These are phyloP conservation scores for Penaeus vannamei DNA, from an alignment of 1,140 invertebrate genomes.

Conservation along the genomic window DNA sequence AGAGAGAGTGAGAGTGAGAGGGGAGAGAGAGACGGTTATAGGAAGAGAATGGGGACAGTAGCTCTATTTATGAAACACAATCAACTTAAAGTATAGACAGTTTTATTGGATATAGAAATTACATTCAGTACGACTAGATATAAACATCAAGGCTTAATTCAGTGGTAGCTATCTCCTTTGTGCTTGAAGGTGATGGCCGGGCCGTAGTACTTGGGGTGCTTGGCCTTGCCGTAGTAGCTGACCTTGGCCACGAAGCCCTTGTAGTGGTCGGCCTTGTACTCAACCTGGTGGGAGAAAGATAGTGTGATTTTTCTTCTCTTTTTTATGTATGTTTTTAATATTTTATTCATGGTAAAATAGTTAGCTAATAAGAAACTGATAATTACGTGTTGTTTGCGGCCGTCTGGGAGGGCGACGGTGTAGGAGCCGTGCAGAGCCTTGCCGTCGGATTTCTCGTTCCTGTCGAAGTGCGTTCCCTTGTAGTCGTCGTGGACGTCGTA, in stretches of 20 bases:
- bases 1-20: too few species aligned
- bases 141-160: not conserved
- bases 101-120: too few species aligned
- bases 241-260: slow-evolving; percentile 56
- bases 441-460: slow-evolving; percentile 84
- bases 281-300: slow-evolving; percentile 21
- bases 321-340: too few species aligned
- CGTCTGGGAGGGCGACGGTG: not conserved
- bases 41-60: too few species aligned
- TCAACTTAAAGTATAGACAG: too few species aligned
- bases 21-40: too few species aligned
- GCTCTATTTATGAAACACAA: too few species aligned
- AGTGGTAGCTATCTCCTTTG: slow-evolving; percentile 2
- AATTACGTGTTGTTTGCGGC: slow-evolving; percentile 12
- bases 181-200: slow-evolving; percentile 42
- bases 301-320: not conserved
- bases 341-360: too few species aligned
- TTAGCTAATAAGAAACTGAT: not conserved
- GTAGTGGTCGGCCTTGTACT: slow-evolving; percentile 53
- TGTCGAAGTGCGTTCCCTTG: slow-evolving; percentile 86
- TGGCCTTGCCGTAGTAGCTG: slow-evolving; percentile 53
- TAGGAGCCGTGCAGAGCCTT: slow-evolving; percentile 75
- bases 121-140: too few species aligned
- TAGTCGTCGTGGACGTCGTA: slow-evolving; percentile 87
- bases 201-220: slow-evolving; percentile 55